Conservation (phyloP, 2,797 vertebrate species). For the Leucoraja ocellata region DNA sequence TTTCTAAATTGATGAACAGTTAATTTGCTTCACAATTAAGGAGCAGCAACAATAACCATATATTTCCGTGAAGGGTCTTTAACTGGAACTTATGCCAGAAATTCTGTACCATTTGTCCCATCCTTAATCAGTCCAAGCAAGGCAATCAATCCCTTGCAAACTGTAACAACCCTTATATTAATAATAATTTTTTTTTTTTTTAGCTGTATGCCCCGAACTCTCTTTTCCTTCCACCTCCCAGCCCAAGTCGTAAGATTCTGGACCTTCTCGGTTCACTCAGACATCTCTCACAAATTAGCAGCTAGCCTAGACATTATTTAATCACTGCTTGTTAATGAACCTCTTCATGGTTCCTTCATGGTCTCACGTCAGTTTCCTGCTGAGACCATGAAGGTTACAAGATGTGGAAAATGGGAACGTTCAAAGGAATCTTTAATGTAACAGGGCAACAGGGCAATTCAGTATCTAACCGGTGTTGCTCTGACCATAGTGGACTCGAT, state of each 20-base stretch:
- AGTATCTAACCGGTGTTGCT: background rate
- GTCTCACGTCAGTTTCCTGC: constrained; percentile 14
- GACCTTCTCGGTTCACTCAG: background rate
- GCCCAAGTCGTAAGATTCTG: background rate
- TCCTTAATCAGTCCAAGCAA: background rate
- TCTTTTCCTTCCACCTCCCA: background rate
- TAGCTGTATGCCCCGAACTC: no score
- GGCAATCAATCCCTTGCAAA: background rate
- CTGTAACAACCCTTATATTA: background rate
- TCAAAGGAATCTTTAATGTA: background rate
- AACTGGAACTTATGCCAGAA: constrained; percentile 4
- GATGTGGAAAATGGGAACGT: background rate
- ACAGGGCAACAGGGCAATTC: background rate
- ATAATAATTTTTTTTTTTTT: background rate
- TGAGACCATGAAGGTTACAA: background rate
- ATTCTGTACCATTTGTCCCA: background rate
- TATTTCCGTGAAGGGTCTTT: background rate
- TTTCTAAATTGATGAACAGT: background rate
- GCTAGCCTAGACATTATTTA: background rate
- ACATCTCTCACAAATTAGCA: background rate
- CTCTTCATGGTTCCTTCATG: background rate
- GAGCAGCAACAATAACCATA: background rate
- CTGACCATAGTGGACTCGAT: background rate
- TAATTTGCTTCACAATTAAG: background rate
- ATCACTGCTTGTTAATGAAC: background rate